These are phyloP conservation scores for Brachionus koreanus DNA, from an alignment of 1,140 invertebrate species.

Conservation along the genomic window DNA sequence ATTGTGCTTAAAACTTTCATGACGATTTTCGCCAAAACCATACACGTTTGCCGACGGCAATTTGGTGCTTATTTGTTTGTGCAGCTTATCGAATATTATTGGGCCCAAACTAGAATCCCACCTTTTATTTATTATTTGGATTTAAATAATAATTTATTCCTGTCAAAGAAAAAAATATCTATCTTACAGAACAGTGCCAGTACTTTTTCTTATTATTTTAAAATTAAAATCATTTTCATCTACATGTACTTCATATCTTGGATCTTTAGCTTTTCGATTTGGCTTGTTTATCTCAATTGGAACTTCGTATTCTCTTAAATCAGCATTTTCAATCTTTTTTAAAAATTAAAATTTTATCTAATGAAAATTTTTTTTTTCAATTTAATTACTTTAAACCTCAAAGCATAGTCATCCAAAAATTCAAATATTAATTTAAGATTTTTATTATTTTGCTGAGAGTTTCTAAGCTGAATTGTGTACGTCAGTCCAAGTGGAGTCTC, in stretches of 20 bases:
- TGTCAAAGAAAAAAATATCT: background rate
- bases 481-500: background rate
- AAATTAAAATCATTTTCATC: constrained; percentile 39
- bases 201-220: constrained; percentile 13
- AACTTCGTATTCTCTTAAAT: constrained; percentile 18
- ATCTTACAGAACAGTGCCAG: constrained; percentile 14
- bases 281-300: constrained; percentile 39
- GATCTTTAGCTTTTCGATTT: constrained; percentile 7
- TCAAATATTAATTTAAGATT: constrained; percentile 5
- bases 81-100: constrained; percentile 12
- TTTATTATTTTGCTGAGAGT: background rate
- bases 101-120: constrained; percentile 42
- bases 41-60: constrained; percentile 48
- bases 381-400: constrained; percentile 33
- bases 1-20: constrained; percentile 51
- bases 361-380: background rate
- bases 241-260: constrained; percentile 1
- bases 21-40: constrained; percentile 59
- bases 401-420: constrained; percentile 18
- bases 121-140: background rate
- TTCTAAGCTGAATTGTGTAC: background rate
- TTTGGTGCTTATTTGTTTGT: constrained; percentile 45
- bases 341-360: background rate
- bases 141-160: background rate
- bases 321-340: background rate